Conservation (phyloP, 37 sponge, comb jelly and placozoan species). For the Ianthella basta region DNA sequence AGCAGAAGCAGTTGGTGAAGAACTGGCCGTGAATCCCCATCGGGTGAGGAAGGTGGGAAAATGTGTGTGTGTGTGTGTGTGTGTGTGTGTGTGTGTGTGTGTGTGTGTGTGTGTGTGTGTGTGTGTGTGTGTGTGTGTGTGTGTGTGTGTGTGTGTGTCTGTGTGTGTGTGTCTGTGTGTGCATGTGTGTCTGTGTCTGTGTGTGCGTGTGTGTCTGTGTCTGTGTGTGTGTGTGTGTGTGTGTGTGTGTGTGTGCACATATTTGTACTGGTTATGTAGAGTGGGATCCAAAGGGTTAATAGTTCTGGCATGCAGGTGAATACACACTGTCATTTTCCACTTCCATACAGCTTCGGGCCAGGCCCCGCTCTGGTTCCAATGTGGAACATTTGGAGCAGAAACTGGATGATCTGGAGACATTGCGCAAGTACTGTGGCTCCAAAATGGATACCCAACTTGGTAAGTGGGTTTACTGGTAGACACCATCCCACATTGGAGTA, state of each 20-base stretch:
- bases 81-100: background rate
- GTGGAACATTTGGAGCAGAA: constrained; percentile 11
- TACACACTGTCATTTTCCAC: no score
- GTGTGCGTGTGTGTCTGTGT: constrained; percentile 48
- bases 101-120: background rate
- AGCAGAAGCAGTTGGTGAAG: background rate
- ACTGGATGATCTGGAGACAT: constrained; percentile 15
- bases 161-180: constrained; percentile 16
- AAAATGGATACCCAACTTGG: constrained; percentile 16
- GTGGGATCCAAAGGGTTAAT: no score
- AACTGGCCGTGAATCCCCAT: background rate
- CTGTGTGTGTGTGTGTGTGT: constrained; percentile 54
- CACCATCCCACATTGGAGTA: background rate
- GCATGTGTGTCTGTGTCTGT: constrained; percentile 10
- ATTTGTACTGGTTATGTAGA: no score
- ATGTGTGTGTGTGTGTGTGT: no score
- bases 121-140: constrained; percentile 15
- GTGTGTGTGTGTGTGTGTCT: constrained; percentile 6
- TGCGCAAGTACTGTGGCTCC: constrained; percentile 23
- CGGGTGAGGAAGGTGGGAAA: background rate
- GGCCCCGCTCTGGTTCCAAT: background rate
- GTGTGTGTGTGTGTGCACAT: constrained; percentile 43
- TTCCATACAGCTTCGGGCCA: background rate
- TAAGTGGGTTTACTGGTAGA: background rate
- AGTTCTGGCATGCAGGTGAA: no score